phyloP scores from a whole-genome alignment of 2,797 vertebrate species.

The Gymnoscopelus microlampas region DNA sequence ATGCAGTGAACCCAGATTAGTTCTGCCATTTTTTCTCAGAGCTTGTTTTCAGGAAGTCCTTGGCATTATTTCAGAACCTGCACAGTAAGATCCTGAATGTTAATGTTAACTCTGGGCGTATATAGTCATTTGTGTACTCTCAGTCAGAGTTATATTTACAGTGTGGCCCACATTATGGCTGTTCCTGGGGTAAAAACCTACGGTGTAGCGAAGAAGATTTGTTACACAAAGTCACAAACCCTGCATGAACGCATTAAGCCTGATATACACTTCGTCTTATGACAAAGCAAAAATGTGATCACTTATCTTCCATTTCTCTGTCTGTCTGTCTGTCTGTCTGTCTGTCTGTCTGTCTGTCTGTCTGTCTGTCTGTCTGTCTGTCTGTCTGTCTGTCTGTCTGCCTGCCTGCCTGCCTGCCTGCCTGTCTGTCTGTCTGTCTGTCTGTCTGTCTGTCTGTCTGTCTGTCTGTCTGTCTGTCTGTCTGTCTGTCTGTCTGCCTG shows the following conservation, averaged over 20 bases:
- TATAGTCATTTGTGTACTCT: too few relatives aligned
- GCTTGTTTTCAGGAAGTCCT: too few relatives aligned
- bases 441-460: constrained; percentile 1
- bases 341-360: not conserved
- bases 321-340: not conserved
- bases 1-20: too few relatives aligned
- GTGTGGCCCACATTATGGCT: constrained; percentile 9
- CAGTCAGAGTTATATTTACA: too few relatives aligned
- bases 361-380: constrained; percentile 4
- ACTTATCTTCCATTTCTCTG: too few relatives aligned
- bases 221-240: constrained; percentile 1
- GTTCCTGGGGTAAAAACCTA: constrained; percentile 12
- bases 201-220: constrained; percentile 19
- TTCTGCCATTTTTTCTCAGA: too few relatives aligned
- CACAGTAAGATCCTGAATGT: not conserved
- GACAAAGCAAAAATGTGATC: too few relatives aligned
- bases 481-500: not conserved
- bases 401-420: not conserved
- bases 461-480: not conserved
- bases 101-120: not conserved
- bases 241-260: too few relatives aligned
- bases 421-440: not conserved
- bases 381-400: constrained; percentile 1
- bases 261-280: too few relatives aligned
- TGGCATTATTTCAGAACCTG: too few relatives aligned